Evolutionary conservation across 2,797 vertebrate genomes (phyloP), one percentile per base, ranked within the genome.

Genomic region (Natrix natrix): DNA sequence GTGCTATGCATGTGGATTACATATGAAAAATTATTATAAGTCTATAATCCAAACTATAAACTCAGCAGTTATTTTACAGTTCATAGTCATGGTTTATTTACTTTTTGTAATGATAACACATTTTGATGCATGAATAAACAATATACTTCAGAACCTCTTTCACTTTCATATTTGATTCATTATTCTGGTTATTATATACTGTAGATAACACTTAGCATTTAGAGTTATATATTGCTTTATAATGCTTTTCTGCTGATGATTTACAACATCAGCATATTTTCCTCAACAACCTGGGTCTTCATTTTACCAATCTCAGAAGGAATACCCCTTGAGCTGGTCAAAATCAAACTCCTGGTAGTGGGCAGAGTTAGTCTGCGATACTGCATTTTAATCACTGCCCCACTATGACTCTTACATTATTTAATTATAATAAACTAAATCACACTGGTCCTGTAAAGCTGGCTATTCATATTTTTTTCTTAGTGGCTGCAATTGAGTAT

Each of bases 401-500:
- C 28, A 17, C 66, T n/a, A 37, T 3, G 14, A 69, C n/a, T 66
- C 61, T 32, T 32, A 69, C 14, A 37, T 32, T 69, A 69, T 32
- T 32, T 32, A 69, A 69, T 69, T 32, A 91, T 22, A 74, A 90
- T 11, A 88, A 57, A 91, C 43, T 43, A 83, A 83, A 48, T 90
- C 91, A 86, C 93, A 17, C 13, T 92, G 88, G 78, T 83, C 91
- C 59, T 90, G 10, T 93, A 92, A 93, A 93, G 90, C 60, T 86
- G 22, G 0, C 17, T 91, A 43, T 91, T 95, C 89, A 61, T 89
- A 91, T 0, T 92, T 13, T 43, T 94, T 94, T 94, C 24, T 89
- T 60, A 1, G 0, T 86, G 92, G 86, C 4, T n/a, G 60, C 78
- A 43, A 20, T 74, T 94, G 89, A 83, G 93, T 32, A 8, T 56